Base-by-base conservation (phyloP, 2,113 vertebrate species). In the Erythrocebus patas region DNA sequence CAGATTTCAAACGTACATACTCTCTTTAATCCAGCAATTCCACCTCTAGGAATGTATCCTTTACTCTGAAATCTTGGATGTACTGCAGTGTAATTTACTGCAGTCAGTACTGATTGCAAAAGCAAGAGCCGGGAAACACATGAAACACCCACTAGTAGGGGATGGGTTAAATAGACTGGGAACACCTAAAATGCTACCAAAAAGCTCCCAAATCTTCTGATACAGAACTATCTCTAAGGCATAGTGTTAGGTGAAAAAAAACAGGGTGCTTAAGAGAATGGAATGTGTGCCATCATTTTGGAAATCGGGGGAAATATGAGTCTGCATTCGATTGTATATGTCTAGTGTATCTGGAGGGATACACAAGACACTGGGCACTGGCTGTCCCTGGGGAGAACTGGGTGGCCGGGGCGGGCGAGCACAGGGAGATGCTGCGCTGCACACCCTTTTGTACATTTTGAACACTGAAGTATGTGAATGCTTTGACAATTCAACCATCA, bases 331-430 rank as follows among this genome's bases (percentile, higher is more conserved):
- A 18, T n/a, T 17, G 1, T 35, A 0, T 5, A 5, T 38, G 18
- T 27, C 8, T n/a, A 48, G 59, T 25, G 1, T 12, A 1, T 64
- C 35, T 20, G 57, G 57, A 82, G 52, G 70, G 76, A 64, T 3
- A 8, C 17, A 6, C 4, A 5, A 2, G 50, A 57, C 6, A 22
- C 8, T 0, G 40, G 25, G 38, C 3, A 3, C 78, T 6, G 30
- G 17, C 50, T 45, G 50, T 72, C 81, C 35, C 35, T 55, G 30
- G 61, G 30, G 70, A 50, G 30, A 14, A 16, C 27, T 2, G 11
- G 38, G 14, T 6, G 22, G 70, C 90, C 23, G 11, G 17, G 18
- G 35, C 8, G 10, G 2, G 16, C 18, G 14, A 66, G 40, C 30
- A 16, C 57, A 45, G 57, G 50, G 11, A 8, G 61, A 81, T 20